A percentile compares a stretch with the other conserved stretches of the same genome.
Conservation (phyloP, 2,888 invertebrate species). For the Parnassius smintheus region DNA sequence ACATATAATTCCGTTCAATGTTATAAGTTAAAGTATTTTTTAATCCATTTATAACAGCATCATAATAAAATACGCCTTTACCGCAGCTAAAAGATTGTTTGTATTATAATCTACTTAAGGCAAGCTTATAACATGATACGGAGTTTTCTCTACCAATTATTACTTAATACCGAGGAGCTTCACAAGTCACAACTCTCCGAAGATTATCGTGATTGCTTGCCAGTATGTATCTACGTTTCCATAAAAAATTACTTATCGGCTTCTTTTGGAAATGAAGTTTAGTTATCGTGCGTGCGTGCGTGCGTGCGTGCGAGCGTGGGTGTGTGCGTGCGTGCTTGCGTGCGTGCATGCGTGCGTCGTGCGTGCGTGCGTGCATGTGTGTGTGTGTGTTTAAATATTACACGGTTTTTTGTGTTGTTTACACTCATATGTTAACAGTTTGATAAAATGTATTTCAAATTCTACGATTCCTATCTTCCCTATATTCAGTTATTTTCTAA, state of each 20-base stretch:
- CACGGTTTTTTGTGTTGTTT: no score
- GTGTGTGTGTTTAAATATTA: no score
- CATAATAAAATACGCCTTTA: constrained; percentile 40
- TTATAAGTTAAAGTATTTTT: neutral
- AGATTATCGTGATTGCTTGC: constrained; percentile 42
- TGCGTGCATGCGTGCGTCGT: no score
- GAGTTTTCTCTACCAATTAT: constrained; percentile 46
- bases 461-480: no score
- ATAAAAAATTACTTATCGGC: neutral
- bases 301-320: no score
- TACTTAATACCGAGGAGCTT: constrained; percentile 48
- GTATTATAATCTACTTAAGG: constrained; percentile 22
- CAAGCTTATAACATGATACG: constrained; percentile 34
- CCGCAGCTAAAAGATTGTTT: constrained; percentile 19
- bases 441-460: no score
- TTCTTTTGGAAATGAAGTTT: no score
- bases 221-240: constrained; percentile 21
- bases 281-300: no score
- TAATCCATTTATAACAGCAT: constrained; percentile 1
- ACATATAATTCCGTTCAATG: neutral
- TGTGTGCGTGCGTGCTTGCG: no score
- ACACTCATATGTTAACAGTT: no score
- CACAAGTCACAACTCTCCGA: constrained; percentile 49
- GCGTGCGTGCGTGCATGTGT: no score
- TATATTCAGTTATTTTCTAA: no score